Conservation (phyloP, 64 coral and sea anemone genomes). For the Pachyseris speciosa region DNA sequence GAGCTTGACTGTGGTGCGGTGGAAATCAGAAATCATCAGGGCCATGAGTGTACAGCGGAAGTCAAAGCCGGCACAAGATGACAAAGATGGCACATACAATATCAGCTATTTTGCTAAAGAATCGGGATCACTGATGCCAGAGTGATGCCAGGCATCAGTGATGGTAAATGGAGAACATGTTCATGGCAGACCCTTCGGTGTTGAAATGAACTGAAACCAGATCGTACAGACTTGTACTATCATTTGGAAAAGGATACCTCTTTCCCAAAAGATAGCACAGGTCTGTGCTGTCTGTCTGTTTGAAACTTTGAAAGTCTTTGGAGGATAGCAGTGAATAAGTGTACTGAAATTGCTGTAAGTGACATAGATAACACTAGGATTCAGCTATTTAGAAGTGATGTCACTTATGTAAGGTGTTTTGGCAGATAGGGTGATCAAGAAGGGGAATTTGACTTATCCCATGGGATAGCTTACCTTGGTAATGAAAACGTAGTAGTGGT, state of each 20-base stretch:
- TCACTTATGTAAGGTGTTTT: background rate
- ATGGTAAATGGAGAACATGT: background rate
- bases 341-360: background rate
- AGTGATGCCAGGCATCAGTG: background rate
- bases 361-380: background rate
- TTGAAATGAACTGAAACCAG: background rate
- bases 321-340: background rate
- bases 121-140: background rate
- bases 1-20: background rate
- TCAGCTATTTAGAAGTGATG: background rate
- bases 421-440: background rate
- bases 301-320: background rate
- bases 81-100: background rate
- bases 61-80: background rate
- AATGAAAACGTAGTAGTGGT: background rate
- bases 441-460: background rate
- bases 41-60: background rate
- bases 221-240: slow-evolving; percentile 36
- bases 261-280: too few relatives aligned
- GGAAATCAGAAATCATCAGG: background rate
- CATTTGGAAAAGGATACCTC: slow-evolving; percentile 50
- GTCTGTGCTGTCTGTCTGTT: background rate
- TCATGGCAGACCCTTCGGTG: background rate
- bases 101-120: background rate
- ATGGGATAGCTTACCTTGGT: background rate